A percentile compares a stretch with the other conserved stretches of the same genome.
These are phyloP conservation scores for Lasioglossum baleicum DNA, from an alignment of 1,140 invertebrate species.

Conservation along the genomic window DNA sequence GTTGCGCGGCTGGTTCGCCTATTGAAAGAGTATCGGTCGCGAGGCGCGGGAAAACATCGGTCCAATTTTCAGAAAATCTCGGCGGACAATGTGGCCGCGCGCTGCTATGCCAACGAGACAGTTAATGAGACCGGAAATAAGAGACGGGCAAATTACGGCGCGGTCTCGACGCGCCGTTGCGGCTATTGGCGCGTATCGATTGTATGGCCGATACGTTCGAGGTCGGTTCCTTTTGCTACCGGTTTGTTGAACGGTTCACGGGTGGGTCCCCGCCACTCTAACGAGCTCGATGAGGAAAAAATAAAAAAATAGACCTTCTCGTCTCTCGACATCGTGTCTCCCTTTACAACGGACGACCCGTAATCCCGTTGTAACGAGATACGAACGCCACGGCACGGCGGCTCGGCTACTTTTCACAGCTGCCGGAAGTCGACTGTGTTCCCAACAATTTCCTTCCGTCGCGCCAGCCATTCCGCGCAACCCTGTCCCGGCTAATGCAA, in stretches of 20 bases:
- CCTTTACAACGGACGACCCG: slow-evolving; percentile 14
- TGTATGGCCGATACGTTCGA: slow-evolving; percentile 29
- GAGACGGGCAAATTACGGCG: slow-evolving; percentile 37
- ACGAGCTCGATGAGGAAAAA: slow-evolving; percentile 21
- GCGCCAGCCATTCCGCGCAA: not conserved
- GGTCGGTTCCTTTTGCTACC: not conserved
- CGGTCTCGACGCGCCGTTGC: not conserved
- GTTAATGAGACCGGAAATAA: slow-evolving; percentile 48
- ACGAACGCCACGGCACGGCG: not conserved
- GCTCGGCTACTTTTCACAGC: not conserved
- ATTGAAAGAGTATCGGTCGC: slow-evolving; percentile 12
- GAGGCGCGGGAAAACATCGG: slow-evolving; percentile 14
- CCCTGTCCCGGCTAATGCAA: not conserved
- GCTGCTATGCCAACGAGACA: not conserved
- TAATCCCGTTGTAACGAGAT: slow-evolving; percentile 28
- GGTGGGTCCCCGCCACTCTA: not conserved
- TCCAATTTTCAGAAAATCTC: slow-evolving; percentile 39
- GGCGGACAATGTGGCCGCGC: slow-evolving; percentile 4
- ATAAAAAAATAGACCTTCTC: not conserved
- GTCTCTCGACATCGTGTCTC: too few relatives aligned
- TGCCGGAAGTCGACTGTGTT: not conserved
- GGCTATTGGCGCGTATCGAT: slow-evolving; percentile 40
- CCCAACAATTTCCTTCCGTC: not conserved
- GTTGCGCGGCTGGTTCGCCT: not conserved
- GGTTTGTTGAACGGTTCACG: not conserved